Percentiles rank a stretch among this genome's conserved stretches.
These are phyloP conservation scores for Cerceris rybyensis DNA, from an alignment of 2,888 invertebrate species.

Conservation along the genomic window DNA sequence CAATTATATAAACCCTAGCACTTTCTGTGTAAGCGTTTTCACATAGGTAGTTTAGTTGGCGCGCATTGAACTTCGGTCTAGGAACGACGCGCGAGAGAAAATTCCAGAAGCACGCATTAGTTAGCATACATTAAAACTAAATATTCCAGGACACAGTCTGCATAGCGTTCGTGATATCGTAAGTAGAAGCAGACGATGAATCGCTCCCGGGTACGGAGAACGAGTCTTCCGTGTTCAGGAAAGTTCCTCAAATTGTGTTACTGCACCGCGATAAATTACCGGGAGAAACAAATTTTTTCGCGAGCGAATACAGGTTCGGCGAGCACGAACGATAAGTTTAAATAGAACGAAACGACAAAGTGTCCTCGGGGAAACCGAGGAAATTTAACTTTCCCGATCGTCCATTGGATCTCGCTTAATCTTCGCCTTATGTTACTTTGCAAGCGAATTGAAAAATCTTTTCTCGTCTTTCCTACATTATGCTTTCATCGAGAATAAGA, in stretches of 20 bases:
- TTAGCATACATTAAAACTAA: constrained; percentile 4
- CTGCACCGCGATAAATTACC: constrained; percentile 51
- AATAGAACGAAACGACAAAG: not conserved
- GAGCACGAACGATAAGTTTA: constrained; percentile 4
- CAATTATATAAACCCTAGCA: too few species aligned
- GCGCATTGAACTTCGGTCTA: too few species aligned
- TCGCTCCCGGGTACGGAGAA: constrained; percentile 44
- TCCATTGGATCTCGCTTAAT: constrained; percentile 39
- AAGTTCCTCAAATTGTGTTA: constrained; percentile 53
- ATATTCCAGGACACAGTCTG: constrained; percentile 10
- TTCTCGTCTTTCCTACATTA: too few species aligned
- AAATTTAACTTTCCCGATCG: constrained; percentile 46
- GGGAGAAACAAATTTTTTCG: constrained; percentile 6
- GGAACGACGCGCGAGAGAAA: not conserved
- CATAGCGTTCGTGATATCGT: constrained; percentile 48
- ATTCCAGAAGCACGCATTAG: constrained; percentile 6
- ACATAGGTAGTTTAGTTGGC: too few species aligned
- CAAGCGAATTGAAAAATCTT: too few species aligned
- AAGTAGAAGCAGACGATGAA: constrained; percentile 52
- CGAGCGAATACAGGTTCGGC: not conserved
- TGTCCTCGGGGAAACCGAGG: not conserved
- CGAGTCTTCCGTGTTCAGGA: constrained; percentile 48
- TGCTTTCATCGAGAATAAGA: too few species aligned
- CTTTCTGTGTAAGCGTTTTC: too few species aligned
- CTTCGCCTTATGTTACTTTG: constrained; percentile 23